Evolutionary conservation across 23 tunicate species (phyloP), one percentile per base, ranked within the genome.

Genomic region (Aplidium turbinatum): DNA sequence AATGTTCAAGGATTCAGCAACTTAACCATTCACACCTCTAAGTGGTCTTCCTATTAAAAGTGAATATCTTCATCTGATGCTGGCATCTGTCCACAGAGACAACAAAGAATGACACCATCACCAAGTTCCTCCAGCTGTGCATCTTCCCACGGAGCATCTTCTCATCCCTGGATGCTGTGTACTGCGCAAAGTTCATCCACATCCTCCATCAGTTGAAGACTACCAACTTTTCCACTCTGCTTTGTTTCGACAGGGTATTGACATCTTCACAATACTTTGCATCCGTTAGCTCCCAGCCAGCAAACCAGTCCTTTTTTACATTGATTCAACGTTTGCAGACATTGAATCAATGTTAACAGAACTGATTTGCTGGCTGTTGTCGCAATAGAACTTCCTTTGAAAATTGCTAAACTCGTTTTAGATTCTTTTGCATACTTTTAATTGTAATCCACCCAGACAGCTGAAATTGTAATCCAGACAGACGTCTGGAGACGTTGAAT

Each of bases 61-160:
- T 42, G 16, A 42, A 16, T 16, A 42, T 11, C 50, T 9, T 42
- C 50, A 11, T 9, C 50, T 9, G 13, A 42, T 42, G 50, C n/a
- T n/a, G n/a, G n/a, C n/a, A n/a, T n/a, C n/a, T n/a, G n/a, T n/a
- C n/a, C 48, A 24, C 75, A 88, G 96, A 81, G 66, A 87, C 94
- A 7, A 89, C 99, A 0, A 94, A 94, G 80, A 94, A 94, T 77
- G 99, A 94, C 85, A 92, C 99, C 32, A 94, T 94, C 78, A 94
- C 99, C 1, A 94, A 87, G 58, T 87, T 94, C 78, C 77, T 94
- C 0, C 94, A 87, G 78, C 82, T 94, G 4, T 94, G 99, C 35
- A 71, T 94, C 11, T 94, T 94, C 63, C 99, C 99, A 4, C 77
- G 99, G 1, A 74, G 90, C 51, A 78, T 86, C 0, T 94, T 94